Evolutionary conservation across 1,140 invertebrate genomes (phyloP).

Genomic region (Periplaneta americana): DNA sequence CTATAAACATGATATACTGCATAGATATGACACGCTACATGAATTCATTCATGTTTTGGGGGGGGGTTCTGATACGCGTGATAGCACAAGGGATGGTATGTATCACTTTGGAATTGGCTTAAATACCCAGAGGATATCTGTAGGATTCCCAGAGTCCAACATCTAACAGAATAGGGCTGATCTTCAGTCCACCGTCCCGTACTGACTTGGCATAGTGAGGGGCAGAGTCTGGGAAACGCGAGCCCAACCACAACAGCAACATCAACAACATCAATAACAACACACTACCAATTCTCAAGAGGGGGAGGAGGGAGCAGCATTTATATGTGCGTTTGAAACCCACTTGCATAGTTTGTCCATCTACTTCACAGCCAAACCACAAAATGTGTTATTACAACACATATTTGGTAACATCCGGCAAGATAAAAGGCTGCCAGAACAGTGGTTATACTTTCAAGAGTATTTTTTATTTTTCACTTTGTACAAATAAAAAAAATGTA

Average conservation of each 20-base stretch:
- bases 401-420: neutral
- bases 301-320: too few relatives aligned
- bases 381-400: neutral
- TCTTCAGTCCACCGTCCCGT: slow-evolving; percentile 4
- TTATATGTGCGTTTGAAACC: neutral
- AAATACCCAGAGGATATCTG: neutral
- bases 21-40: too few relatives aligned
- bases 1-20: neutral
- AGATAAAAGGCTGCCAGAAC: neutral
- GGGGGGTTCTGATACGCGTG: too few relatives aligned
- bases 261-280: neutral
- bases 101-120: too few relatives aligned
- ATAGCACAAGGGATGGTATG: too few relatives aligned
- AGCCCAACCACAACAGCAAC: neutral
- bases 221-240: slow-evolving; percentile 5
- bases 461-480: too few relatives aligned
- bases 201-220: slow-evolving; percentile 9
- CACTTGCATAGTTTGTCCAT: neutral
- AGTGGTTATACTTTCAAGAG: neutral
- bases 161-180: slow-evolving; percentile 1
- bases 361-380: neutral
- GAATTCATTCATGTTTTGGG: too few relatives aligned
- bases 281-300: neutral
- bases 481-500: neutral
- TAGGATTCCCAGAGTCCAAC: neutral